Percentiles rank a stretch among this genome's conserved stretches.
These are phyloP conservation scores for Phortica okadai DNA, from an alignment of 2,888 invertebrate species.

Conservation along the genomic window DNA sequence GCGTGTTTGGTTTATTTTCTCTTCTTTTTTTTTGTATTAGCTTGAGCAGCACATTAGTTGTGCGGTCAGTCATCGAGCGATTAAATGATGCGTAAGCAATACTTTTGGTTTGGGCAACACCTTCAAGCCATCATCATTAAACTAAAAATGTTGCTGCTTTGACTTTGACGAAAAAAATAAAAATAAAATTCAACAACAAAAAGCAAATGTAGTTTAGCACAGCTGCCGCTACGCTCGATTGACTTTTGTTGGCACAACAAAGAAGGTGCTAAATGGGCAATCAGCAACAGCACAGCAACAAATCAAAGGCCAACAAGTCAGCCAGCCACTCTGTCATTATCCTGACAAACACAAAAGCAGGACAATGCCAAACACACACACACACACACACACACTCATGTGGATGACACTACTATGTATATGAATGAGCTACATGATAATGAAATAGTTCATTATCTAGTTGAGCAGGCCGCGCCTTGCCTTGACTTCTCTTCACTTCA, in stretches of 20 bases:
- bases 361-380: not conserved
- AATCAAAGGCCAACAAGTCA: not conserved
- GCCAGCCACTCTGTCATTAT: not conserved
- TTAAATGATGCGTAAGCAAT: constrained; percentile 10
- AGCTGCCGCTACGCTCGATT: constrained; percentile 61
- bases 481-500: not conserved
- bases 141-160: not conserved
- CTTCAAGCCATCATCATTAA: not conserved
- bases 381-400: not conserved
- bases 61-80: not conserved
- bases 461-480: not conserved
- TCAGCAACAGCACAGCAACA: constrained; percentile 8
- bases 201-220: constrained; percentile 29
- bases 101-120: constrained; percentile 9
- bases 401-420: not conserved
- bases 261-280: constrained; percentile 51
- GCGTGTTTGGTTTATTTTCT: not conserved
- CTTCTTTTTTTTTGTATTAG: not conserved
- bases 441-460: constrained; percentile 30
- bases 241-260: constrained; percentile 61
- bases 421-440: constrained; percentile 10
- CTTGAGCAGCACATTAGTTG: not conserved
- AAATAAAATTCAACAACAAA: not conserved
- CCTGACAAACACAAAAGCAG: not conserved
- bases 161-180: not conserved